Evolutionary conservation across 2,797 vertebrate genomes (phyloP).

Genomic region (Melanotaenia parkinsoni): DNA sequence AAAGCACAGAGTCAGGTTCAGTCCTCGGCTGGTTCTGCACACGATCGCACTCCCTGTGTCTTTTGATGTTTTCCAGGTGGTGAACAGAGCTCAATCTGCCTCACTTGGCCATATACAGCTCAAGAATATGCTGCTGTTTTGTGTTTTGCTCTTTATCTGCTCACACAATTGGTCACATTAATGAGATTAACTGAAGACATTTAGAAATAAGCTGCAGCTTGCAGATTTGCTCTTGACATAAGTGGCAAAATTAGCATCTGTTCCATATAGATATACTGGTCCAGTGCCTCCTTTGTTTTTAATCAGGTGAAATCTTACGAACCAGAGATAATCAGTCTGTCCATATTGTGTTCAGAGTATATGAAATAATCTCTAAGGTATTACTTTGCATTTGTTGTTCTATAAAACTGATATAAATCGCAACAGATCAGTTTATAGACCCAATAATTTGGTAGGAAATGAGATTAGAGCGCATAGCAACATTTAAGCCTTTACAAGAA

Average conservation of each 20-base stretch:
- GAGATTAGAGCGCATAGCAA: background rate
- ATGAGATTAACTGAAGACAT: slow-evolving; percentile 70
- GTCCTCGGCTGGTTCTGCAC: slow-evolving; percentile 37
- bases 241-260: slow-evolving; percentile 45
- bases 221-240: slow-evolving; percentile 51
- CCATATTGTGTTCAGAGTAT: background rate
- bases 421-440: background rate
- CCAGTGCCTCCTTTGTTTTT: slow-evolving; percentile 22
- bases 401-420: slow-evolving; percentile 3
- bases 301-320: background rate
- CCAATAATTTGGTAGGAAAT: slow-evolving; percentile 13
- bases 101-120: slow-evolving; percentile 38
- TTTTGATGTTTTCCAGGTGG: slow-evolving; percentile 64
- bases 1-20: slow-evolving; percentile 49
- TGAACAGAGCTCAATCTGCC: slow-evolving; percentile 57
- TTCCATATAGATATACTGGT: slow-evolving; percentile 28
- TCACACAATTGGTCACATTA: slow-evolving; percentile 62
- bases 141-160: slow-evolving; percentile 64
- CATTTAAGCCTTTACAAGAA: slow-evolving; percentile 1
- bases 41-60: slow-evolving; percentile 4
- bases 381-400: background rate
- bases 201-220: slow-evolving; percentile 57
- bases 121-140: slow-evolving; percentile 47
- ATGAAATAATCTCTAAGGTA: background rate
- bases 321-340: background rate